phyloP scores from a whole-genome alignment of 2,888 invertebrate species.

The Strigamia transsilvanica region DNA sequence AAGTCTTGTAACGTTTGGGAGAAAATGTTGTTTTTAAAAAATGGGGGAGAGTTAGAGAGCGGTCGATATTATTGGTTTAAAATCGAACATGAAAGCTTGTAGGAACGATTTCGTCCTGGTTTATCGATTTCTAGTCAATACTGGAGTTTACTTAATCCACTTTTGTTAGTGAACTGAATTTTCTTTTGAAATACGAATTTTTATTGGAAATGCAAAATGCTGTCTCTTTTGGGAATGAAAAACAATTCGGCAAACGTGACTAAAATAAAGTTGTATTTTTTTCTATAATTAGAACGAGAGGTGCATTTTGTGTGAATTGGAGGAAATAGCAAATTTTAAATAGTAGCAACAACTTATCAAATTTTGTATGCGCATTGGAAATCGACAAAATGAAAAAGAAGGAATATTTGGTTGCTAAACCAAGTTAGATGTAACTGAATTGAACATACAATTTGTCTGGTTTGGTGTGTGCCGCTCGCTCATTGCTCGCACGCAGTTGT shows the following conservation, averaged over 20 bases:
- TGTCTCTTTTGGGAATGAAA: background rate
- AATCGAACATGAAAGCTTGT: background rate
- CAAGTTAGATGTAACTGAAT: background rate
- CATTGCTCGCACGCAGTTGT: background rate
- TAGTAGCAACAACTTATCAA: background rate
- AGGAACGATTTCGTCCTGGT: background rate
- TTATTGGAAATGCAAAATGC: slow-evolving; percentile 25
- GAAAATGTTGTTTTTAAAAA: background rate
- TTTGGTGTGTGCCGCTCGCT: background rate
- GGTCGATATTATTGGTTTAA: slow-evolving; percentile 13
- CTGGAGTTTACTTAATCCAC: background rate
- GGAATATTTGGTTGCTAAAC: background rate
- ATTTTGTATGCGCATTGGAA: slow-evolving; percentile 11
- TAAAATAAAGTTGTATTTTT: background rate
- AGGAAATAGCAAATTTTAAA: too few species aligned
- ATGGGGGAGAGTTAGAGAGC: too few species aligned
- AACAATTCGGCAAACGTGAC: slow-evolving; percentile 5
- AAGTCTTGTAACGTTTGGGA: background rate
- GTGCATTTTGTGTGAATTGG: background rate
- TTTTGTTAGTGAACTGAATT: background rate
- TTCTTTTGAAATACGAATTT: background rate
- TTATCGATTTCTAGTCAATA: slow-evolving; percentile 4
- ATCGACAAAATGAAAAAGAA: background rate
- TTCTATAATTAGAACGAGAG: background rate
- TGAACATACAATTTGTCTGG: background rate